phyloP scores from a whole-genome alignment of 1,140 invertebrate species.

The Caerostris darwini region DNA sequence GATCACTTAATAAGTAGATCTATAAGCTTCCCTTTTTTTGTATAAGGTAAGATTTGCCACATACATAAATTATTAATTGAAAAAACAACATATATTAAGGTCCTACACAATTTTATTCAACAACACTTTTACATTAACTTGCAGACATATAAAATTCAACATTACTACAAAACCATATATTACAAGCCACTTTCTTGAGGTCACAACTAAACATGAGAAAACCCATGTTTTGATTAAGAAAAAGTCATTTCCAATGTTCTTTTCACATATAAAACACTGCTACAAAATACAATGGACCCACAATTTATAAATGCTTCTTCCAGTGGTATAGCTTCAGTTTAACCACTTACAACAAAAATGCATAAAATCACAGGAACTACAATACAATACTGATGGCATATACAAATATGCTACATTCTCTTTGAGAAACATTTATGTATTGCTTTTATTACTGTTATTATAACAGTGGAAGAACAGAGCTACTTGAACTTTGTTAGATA shows the following conservation, averaged over 20 bases:
- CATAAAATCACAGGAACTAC: constrained; percentile 77
- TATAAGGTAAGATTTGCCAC: no score
- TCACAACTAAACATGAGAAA: constrained; percentile 78
- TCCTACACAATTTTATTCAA: constrained; percentile 78
- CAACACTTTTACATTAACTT: constrained; percentile 77
- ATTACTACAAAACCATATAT: constrained; percentile 78
- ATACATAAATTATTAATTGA: no score
- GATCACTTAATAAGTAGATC: no score
- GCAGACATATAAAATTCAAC: constrained; percentile 78
- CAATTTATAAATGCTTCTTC: constrained; percentile 78
- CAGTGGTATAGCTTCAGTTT: constrained; percentile 69
- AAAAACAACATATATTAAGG: not conserved
- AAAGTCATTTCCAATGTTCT: constrained; percentile 75
- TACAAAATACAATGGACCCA: constrained; percentile 78
- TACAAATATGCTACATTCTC: constrained; percentile 77
- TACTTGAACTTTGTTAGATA: constrained; percentile 73
- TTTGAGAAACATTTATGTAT: constrained; percentile 76
- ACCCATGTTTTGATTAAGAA: constrained; percentile 75
- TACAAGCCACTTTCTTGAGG: constrained; percentile 78
- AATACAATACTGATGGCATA: constrained; percentile 77
- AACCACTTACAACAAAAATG: constrained; percentile 75
- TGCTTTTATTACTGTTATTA: constrained; percentile 72
- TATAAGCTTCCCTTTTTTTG: no score
- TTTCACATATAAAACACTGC: constrained; percentile 78
- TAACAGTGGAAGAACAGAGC: constrained; percentile 63